Evolutionary conservation across 2,797 vertebrate genomes (phyloP), one percentile per base, ranked within the genome.

Genomic region (Holocentrus rufus): DNA sequence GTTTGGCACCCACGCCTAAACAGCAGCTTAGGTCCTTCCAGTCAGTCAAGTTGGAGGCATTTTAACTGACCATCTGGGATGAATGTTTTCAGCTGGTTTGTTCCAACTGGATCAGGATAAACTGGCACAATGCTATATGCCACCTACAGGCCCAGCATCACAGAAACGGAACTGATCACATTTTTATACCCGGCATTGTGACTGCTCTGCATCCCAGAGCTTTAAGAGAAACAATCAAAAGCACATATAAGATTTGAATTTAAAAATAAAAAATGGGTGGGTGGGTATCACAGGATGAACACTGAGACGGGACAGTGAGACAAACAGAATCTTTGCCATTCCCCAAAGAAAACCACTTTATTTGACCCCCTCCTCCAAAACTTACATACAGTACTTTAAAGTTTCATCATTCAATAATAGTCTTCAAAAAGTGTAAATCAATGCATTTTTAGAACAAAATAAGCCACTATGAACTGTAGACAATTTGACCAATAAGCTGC

Each of bases 391-490:
- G 89, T 46, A 46, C 27, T 49, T 57, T 72, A 85, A 90, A 88
- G 79, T 77, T 88, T 83, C 54, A 46, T 77, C 9, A 23, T 84
- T 87, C 75, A 50, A 73, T 77, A 83, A 78, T 76, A 80, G 36
- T 88, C 72, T 50, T 87, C 64, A 70, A 86, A 89, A 84, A 87
- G 78, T 89, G 81, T 84, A 88, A 89, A 81, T 87, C 78, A 81
- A 90, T 77, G 79, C 80, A 83, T 88, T 90, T 79, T 83, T 81
- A 20, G 83, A 90, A 84, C 83, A 91, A 90, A 91, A 88, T 89
- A 91, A 89, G 90, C 88, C 91, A 90, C 89, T 84, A 84, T 85
- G 80, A 87, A 72, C 71, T 78, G 87, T 83, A 88, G 88, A 92
- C 83, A 82, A 83, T 54, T 77, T 77, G 81, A 83, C 79, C 36